phyloP scores from a whole-genome alignment of 1,140 invertebrate species.

The Bombus fervidus region DNA sequence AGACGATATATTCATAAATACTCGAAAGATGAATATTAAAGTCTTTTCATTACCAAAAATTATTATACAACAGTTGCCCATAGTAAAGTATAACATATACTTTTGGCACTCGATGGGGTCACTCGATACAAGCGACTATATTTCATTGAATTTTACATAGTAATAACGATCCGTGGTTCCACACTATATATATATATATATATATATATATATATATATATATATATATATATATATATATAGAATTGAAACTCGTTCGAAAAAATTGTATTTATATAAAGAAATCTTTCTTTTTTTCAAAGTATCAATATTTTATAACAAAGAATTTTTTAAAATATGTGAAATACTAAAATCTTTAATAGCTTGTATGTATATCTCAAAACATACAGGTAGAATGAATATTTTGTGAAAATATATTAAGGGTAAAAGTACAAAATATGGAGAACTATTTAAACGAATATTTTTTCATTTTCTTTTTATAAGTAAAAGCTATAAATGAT shows the following conservation, averaged over 20 bases:
- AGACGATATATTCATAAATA: constrained; percentile 1
- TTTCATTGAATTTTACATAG: constrained; percentile 13
- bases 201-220: no score
- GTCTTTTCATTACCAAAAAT: not conserved
- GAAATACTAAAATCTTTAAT: constrained; percentile 5
- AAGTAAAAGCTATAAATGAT: constrained; percentile 49
- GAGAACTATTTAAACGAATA: constrained; percentile 56
- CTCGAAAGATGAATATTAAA: not conserved
- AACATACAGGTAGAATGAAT: constrained; percentile 19
- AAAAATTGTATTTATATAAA: constrained; percentile 1
- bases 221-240: no score
- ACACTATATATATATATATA: no score
- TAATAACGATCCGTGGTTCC: not conserved
- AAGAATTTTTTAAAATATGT: not conserved
- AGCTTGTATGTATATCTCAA: not conserved
- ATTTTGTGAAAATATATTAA: constrained; percentile 65
- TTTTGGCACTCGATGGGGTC: constrained; percentile 52
- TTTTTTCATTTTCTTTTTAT: constrained; percentile 42
- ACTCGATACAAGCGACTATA: constrained; percentile 9
- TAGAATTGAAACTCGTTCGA: constrained; percentile 39
- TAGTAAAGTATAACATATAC: not conserved
- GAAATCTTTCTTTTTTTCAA: not conserved
- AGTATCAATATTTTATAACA: not conserved
- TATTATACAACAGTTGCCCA: constrained; percentile 6
- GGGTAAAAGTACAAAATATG: constrained; percentile 62